Conservation (phyloP, 2,888 invertebrate species). For the Oxyscelio sp. region DNA sequence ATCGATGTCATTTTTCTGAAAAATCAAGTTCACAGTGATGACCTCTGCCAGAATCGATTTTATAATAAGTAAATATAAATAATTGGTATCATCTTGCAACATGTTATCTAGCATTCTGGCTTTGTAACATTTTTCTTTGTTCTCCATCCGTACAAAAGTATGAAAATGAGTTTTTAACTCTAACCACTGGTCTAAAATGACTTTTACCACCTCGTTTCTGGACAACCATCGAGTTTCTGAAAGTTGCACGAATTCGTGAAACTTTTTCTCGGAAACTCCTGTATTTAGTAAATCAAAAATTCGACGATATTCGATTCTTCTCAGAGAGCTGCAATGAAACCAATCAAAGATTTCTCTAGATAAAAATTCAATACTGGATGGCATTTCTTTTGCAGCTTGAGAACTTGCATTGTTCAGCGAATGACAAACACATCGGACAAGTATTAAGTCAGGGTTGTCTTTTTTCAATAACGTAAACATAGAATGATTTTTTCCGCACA, state of each 20-base stretch:
- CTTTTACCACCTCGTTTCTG: slow-evolving; percentile 64
- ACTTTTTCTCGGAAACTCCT: slow-evolving; percentile 23
- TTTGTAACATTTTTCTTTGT: slow-evolving; percentile 65
- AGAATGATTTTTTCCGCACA: no score
- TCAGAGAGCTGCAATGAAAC: no score
- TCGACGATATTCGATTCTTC: slow-evolving; percentile 72
- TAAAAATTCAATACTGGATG: no score
- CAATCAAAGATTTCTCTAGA: no score
- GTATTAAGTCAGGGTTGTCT: no score
- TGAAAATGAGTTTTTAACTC: slow-evolving; percentile 65
- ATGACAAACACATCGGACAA: no score
- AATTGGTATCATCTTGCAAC: slow-evolving; percentile 57
- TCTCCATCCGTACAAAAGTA: no score
- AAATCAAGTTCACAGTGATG: slow-evolving; percentile 34
- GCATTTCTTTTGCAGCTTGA: no score
- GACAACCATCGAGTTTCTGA: slow-evolving; percentile 72
- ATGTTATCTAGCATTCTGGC: slow-evolving; percentile 51
- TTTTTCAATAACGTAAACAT: no score
- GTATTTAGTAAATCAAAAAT: slow-evolving; percentile 59
- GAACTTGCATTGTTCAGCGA: no score
- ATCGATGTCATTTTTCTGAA: slow-evolving; percentile 39
- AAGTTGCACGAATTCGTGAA: slow-evolving; percentile 68
- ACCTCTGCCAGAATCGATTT: slow-evolving; percentile 57
- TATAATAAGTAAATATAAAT: slow-evolving; percentile 41
- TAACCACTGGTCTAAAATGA: slow-evolving; percentile 66